These are phyloP conservation scores for fruit fly (Drosophila melanogaster) DNA, from an alignment of 1,140 invertebrate genomes.

Conservation along the genomic window DNA sequence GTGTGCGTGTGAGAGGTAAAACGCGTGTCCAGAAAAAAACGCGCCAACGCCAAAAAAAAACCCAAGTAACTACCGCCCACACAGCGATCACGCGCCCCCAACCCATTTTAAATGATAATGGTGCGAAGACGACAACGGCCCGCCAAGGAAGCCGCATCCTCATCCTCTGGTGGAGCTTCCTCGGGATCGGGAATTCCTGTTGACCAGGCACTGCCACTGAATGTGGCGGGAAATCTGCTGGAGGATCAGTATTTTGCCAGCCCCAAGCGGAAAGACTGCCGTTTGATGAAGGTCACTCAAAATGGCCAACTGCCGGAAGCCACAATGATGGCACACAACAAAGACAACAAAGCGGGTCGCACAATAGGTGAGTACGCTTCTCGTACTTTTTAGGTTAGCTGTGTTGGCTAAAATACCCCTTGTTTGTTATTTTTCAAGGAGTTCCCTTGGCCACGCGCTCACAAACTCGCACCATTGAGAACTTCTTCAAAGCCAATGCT, in stretches of 20 bases:
- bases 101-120: slow-evolving; percentile 61
- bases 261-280: slow-evolving; percentile 84
- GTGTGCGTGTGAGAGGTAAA: slow-evolving; percentile 24
- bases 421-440: slow-evolving; percentile 36
- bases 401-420: slow-evolving; percentile 12
- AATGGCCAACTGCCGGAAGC: slow-evolving; percentile 55
- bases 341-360: slow-evolving; percentile 54
- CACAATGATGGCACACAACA: slow-evolving; percentile 27
- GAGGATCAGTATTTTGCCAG: slow-evolving; percentile 84
- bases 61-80: slow-evolving; percentile 17
- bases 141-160: slow-evolving; percentile 57
- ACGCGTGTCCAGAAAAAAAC: slow-evolving; percentile 58
- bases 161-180: slow-evolving; percentile 19
- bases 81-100: slow-evolving; percentile 43
- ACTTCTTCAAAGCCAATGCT: slow-evolving; percentile 77
- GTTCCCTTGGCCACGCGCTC: slow-evolving; percentile 78
- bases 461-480: slow-evolving; percentile 80
- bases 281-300: slow-evolving; percentile 69
- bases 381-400: slow-evolving; percentile 66
- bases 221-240: slow-evolving; percentile 50
- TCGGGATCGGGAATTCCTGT: slow-evolving; percentile 11
- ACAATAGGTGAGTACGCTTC: slow-evolving; percentile 66
- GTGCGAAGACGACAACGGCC: slow-evolving; percentile 68
- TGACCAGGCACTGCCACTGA: slow-evolving; percentile 31
- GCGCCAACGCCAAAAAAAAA: slow-evolving; percentile 37